Conservation (phyloP, 2,797 vertebrate genomes). For the Chelmon rostratus region DNA sequence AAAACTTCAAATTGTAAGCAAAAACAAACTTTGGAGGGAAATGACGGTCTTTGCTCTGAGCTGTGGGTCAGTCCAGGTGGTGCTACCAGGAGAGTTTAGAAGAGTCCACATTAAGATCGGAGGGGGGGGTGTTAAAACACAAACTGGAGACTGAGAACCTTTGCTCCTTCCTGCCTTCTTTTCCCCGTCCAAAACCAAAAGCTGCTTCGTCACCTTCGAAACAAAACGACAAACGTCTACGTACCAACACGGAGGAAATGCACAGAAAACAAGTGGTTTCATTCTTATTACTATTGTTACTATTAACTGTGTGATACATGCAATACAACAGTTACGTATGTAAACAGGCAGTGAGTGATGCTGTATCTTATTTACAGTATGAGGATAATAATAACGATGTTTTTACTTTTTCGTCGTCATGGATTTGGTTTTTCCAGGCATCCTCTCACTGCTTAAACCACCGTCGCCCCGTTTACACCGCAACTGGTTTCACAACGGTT, state of each 20-base stretch:
- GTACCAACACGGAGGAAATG: slow-evolving; percentile 48
- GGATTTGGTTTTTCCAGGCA: slow-evolving; percentile 41
- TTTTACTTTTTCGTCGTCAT: slow-evolving; percentile 29
- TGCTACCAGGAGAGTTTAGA: slow-evolving; percentile 48
- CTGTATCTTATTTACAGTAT: slow-evolving; percentile 54
- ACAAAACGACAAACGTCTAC: slow-evolving; percentile 36
- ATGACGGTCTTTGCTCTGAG: not conserved
- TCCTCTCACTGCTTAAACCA: slow-evolving; percentile 64
- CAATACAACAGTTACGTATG: slow-evolving; percentile 66
- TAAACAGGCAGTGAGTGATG: slow-evolving; percentile 59
- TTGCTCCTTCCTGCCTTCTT: slow-evolving; percentile 58
- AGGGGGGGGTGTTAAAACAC: slow-evolving; percentile 12
- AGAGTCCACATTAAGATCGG: slow-evolving; percentile 44
- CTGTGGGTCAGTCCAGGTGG: slow-evolving; percentile 48
- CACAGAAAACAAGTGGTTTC: slow-evolving; percentile 58
- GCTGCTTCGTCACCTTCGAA: slow-evolving; percentile 65
- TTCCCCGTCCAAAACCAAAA: slow-evolving; percentile 64
- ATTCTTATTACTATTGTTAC: slow-evolving; percentile 64
- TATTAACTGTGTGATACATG: slow-evolving; percentile 76
- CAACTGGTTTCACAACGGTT: slow-evolving; percentile 53
- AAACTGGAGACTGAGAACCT: slow-evolving; percentile 39
- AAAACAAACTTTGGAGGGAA: slow-evolving; percentile 1
- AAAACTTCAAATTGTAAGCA: not conserved
- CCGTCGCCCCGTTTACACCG: slow-evolving; percentile 65
- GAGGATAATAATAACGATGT: slow-evolving; percentile 38